Conservation (phyloP, 2,888 invertebrate genomes). For the Rhodophaea formosa region DNA sequence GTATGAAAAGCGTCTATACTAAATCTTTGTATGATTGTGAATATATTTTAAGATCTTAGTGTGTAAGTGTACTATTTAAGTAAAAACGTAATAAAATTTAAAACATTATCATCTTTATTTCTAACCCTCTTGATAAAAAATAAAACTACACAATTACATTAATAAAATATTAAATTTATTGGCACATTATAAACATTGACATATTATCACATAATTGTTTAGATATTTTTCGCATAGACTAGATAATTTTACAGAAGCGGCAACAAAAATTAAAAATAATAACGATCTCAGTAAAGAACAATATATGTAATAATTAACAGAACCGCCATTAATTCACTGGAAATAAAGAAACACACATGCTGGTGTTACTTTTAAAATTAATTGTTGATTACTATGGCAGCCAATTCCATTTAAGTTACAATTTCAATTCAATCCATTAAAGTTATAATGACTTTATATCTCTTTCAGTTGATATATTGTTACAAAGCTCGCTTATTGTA, state of each 20-base stretch:
- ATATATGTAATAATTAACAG: neutral
- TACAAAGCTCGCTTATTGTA: too few species aligned
- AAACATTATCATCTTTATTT: neutral
- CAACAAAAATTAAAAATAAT: neutral
- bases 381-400: too few species aligned
- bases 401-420: too few species aligned
- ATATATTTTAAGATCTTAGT: conserved; percentile 1
- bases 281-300: neutral
- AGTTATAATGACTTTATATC: too few species aligned
- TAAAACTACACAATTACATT: conserved; percentile 3
- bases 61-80: neutral
- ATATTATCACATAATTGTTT: conserved; percentile 12
- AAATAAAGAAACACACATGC: too few species aligned
- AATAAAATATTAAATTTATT: conserved; percentile 10
- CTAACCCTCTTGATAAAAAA: neutral
- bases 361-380: too few species aligned
- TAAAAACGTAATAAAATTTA: neutral
- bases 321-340: too few species aligned
- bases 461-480: too few species aligned
- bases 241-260: conserved; percentile 2
- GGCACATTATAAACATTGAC: conserved; percentile 11
- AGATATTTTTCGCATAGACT: conserved; percentile 2
- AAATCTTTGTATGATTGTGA: neutral
- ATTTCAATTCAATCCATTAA: too few species aligned
- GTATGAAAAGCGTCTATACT: too few species aligned